A percentile compares a stretch with the other conserved stretches of the same genome.
Evolutionary conservation across 2,797 vertebrate species (phyloP).

Genomic region (Mycteria americana): DNA sequence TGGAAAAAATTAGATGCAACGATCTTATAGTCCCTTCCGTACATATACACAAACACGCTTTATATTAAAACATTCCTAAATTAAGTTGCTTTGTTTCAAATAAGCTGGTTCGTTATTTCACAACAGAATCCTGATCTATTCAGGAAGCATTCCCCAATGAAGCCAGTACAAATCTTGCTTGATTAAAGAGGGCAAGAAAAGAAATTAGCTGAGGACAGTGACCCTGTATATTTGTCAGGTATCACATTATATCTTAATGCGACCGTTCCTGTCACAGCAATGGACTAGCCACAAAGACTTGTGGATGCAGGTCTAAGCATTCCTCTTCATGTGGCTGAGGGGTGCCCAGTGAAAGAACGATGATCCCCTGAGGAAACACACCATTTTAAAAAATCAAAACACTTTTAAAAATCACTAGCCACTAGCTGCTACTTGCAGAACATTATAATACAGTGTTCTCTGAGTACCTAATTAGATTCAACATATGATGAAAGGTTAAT

Average conservation of each 20-base stretch:
- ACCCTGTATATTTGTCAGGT: background rate
- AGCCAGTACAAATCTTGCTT: background rate
- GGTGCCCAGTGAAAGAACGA: background rate
- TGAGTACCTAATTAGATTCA: background rate
- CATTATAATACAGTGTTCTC: background rate
- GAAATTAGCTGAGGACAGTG: background rate
- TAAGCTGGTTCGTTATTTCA: background rate
- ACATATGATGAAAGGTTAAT: background rate
- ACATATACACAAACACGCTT: fast-evolving
- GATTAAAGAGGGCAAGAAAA: background rate
- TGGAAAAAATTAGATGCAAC: background rate
- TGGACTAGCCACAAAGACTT: background rate
- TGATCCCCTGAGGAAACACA: background rate
- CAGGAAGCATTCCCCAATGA: background rate
- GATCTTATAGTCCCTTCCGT: background rate
- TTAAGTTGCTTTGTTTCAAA: background rate
- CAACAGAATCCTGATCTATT: background rate
- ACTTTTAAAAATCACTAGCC: background rate
- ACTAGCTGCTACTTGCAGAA: background rate
- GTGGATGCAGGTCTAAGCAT: background rate
- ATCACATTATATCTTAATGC: background rate
- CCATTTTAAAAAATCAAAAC: background rate
- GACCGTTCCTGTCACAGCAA: background rate
- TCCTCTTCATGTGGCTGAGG: background rate
- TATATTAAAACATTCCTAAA: background rate